Evolutionary conservation across 2,888 invertebrate species (phyloP).

Genomic region (Anthophora plumipes): DNA sequence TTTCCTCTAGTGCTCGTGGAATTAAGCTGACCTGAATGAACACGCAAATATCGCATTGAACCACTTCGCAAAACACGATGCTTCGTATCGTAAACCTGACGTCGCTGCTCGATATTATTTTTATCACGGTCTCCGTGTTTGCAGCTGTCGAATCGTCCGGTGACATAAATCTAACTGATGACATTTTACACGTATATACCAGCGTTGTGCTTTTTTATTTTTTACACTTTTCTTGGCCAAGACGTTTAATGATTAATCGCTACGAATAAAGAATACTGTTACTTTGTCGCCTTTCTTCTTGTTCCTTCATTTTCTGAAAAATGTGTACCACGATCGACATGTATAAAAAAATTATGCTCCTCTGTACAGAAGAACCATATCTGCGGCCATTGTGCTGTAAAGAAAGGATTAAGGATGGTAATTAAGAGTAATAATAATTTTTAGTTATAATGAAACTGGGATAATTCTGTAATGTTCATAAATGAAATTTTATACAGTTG

Average conservation of each 20-base stretch:
- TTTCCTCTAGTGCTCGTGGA: too few species aligned
- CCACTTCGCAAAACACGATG: conserved; percentile 13
- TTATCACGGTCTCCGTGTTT: conserved; percentile 45
- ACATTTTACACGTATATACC: not conserved
- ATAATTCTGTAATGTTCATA: too few species aligned
- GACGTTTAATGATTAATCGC: conserved; percentile 28
- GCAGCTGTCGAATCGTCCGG: conserved; percentile 67
- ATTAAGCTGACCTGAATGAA: conserved; percentile 18
- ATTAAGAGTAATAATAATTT: too few species aligned
- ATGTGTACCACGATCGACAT: not conserved
- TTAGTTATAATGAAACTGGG: too few species aligned
- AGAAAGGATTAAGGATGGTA: too few species aligned
- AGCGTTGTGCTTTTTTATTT: conserved; percentile 17
- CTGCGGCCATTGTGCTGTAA: too few species aligned
- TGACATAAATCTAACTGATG: conserved; percentile 61
- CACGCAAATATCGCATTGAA: conserved; percentile 49
- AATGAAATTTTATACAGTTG: too few species aligned
- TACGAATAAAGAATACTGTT: not conserved
- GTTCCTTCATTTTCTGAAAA: not conserved
- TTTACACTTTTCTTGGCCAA: conserved; percentile 28
- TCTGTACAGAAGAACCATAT: too few species aligned
- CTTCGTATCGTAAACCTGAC: conserved; percentile 35
- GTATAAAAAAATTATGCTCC: too few species aligned
- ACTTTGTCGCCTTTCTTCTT: conserved; percentile 13
- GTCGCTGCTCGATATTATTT: conserved; percentile 55